A percentile compares a stretch with the other conserved stretches of the same genome.
Conservation (phyloP, 2,113 vertebrate species). For the Anolis sagrei region DNA sequence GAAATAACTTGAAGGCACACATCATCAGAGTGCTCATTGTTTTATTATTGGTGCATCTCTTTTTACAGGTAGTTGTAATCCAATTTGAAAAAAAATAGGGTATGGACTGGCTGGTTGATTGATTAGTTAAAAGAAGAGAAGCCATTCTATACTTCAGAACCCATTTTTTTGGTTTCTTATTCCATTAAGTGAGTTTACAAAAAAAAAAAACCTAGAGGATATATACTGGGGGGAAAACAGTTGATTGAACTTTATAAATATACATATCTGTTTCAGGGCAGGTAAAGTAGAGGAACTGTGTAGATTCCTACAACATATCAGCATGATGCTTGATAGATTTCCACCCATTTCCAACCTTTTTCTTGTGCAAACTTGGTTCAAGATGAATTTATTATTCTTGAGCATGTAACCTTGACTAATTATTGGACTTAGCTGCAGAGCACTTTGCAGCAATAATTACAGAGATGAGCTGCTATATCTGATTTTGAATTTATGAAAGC, state of each 20-base stretch:
- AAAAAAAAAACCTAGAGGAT: too few relatives aligned
- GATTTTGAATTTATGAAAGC: constrained; percentile 18
- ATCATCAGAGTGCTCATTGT: neutral
- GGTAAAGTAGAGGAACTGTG: neutral
- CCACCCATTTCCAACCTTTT: neutral
- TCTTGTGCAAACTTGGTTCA: neutral
- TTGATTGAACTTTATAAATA: too few relatives aligned
- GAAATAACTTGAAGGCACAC: too few relatives aligned
- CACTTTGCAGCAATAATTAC: constrained; percentile 3
- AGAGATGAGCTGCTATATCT: constrained; percentile 6
- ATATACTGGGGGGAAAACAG: neutral
- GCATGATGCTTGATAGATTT: neutral
- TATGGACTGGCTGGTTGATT: neutral
- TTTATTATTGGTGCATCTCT: neutral
- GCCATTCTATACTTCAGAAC: neutral
- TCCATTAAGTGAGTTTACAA: neutral
- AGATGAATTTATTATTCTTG: neutral
- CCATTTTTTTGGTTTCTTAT: neutral
- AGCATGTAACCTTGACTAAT: neutral
- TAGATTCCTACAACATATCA: neutral
- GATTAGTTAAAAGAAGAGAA: neutral
- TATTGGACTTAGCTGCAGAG: neutral
- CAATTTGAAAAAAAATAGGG: neutral
- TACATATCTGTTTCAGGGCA: neutral
- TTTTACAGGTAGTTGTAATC: neutral